Evolutionary conservation across 2,888 invertebrate species (phyloP).

Genomic region (Heliconius hortense): DNA sequence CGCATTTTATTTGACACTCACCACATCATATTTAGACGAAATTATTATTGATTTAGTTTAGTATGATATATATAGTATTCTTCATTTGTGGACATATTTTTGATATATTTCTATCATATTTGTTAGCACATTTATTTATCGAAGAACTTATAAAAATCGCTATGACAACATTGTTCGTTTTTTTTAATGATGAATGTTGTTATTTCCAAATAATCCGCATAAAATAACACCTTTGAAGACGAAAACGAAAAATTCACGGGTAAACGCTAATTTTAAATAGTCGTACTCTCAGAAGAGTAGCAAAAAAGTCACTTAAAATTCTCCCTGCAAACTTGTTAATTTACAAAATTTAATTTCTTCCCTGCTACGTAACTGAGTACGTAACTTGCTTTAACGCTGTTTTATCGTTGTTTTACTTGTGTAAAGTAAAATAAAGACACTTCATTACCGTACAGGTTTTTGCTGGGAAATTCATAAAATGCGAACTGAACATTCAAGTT

Average conservation of each 20-base stretch:
- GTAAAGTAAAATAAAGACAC: conserved; percentile 16
- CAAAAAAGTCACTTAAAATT: conserved; percentile 20
- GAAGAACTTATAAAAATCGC: background rate
- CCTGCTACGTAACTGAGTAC: conserved; percentile 10
- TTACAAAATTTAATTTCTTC: conserved; percentile 19
- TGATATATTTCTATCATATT: too few species aligned
- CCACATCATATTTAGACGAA: too few species aligned
- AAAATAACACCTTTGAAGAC: background rate
- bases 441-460: conserved; percentile 16
- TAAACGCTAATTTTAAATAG: conserved; percentile 3
- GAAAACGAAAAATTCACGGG: conserved; percentile 5
- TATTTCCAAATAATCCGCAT: too few species aligned
- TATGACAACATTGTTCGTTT: background rate
- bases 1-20: too few species aligned
- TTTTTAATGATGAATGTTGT: background rate
- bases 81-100: too few species aligned
- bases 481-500: conserved; percentile 1
- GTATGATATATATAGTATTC: too few species aligned
- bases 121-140: too few species aligned
- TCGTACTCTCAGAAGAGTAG: background rate
- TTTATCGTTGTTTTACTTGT: conserved; percentile 23
- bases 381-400: conserved; percentile 18
- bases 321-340: conserved; percentile 16
- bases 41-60: too few species aligned
- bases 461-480: background rate